Evolutionary conservation across 2,888 invertebrate genomes (phyloP).

Genomic region (Agonum fuliginosum): DNA sequence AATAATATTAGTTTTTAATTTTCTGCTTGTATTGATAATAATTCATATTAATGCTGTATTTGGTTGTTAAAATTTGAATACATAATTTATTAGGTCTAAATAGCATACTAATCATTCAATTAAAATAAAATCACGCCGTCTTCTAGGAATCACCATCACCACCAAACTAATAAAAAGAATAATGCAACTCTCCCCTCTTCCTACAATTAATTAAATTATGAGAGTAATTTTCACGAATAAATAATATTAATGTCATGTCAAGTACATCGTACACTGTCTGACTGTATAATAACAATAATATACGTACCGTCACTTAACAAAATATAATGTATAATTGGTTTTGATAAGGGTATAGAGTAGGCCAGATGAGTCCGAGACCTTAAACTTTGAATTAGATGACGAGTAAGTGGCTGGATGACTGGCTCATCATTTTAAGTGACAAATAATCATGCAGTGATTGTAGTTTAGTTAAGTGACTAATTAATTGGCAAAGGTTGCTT

Average conservation of each 20-base stretch:
- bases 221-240: slow-evolving; percentile 59
- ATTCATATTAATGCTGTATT: background rate
- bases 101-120: slow-evolving; percentile 29
- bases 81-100: slow-evolving; percentile 2
- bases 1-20: background rate
- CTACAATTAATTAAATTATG: slow-evolving; percentile 58
- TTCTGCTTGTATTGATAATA: background rate
- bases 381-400: slow-evolving; percentile 55
- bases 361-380: slow-evolving; percentile 61
- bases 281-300: slow-evolving; percentile 71
- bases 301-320: slow-evolving; percentile 71
- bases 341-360: slow-evolving; percentile 71
- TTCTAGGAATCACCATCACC: slow-evolving; percentile 9
- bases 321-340: slow-evolving; percentile 73
- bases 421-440: slow-evolving; percentile 72
- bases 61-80: too few relatives aligned
- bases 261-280: slow-evolving; percentile 69
- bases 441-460: slow-evolving; percentile 72
- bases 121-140: slow-evolving; percentile 33
- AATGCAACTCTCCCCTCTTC: slow-evolving; percentile 4
- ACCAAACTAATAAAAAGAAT: slow-evolving; percentile 37
- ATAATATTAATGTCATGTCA: slow-evolving; percentile 60
- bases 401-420: slow-evolving; percentile 64
- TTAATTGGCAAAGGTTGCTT: slow-evolving; percentile 71
- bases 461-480: slow-evolving; percentile 67